These are phyloP conservation scores for Blomia tropicalis DNA, from an alignment of 2,888 invertebrate species.

Conservation along the genomic window DNA sequence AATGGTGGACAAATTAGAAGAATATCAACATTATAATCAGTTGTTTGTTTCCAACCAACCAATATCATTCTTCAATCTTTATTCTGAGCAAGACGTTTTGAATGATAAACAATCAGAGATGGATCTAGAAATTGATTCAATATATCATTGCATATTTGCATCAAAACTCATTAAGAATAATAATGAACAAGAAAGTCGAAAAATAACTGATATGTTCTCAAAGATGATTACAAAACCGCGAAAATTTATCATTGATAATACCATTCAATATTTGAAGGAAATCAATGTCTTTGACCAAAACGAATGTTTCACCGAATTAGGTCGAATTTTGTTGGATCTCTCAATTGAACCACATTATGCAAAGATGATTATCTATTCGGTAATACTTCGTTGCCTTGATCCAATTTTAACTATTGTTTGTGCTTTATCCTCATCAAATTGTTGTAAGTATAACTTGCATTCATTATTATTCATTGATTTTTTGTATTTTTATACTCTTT, in stretches of 20 bases:
- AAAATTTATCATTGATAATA: background rate
- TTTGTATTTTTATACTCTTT: background rate
- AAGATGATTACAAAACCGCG: background rate
- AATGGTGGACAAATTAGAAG: background rate
- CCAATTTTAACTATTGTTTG: slow-evolving; percentile 80
- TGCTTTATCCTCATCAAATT: slow-evolving; percentile 56
- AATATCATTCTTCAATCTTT: background rate
- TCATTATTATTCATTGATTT: background rate
- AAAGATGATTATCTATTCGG: slow-evolving; percentile 74
- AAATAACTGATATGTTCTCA: background rate
- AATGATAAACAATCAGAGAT: background rate
- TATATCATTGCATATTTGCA: slow-evolving; percentile 12
- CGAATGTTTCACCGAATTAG: slow-evolving; percentile 73
- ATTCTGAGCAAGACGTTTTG: background rate
- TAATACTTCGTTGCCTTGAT: slow-evolving; percentile 77
- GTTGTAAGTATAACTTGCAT: slow-evolving; percentile 36
- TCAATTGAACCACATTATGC: slow-evolving; percentile 80
- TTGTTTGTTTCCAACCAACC: background rate
- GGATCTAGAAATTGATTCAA: slow-evolving; percentile 2
- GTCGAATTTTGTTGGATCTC: slow-evolving; percentile 70
- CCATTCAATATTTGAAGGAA: background rate
- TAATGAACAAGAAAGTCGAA: background rate
- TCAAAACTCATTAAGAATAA: background rate
- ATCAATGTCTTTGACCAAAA: slow-evolving; percentile 68
- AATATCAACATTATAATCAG: background rate